phyloP scores from a whole-genome alignment of 2,797 vertebrate species.

The Falco cherrug region DNA sequence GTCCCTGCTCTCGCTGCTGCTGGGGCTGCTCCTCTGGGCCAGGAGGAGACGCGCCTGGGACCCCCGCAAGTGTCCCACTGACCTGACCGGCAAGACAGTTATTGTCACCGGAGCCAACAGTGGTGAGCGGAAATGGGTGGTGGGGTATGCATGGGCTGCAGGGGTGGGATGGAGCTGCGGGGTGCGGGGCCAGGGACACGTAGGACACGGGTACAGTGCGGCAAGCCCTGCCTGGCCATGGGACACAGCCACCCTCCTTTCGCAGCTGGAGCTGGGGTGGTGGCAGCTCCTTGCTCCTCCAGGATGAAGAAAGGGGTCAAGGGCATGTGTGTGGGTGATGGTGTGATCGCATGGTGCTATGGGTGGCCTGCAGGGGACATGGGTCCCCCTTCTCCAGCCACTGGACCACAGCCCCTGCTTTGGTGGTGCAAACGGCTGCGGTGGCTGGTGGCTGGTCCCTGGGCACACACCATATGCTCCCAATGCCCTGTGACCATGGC shows the following conservation, averaged over 20 bases:
- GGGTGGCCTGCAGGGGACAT: rapidly evolving
- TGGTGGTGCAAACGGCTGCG: not conserved
- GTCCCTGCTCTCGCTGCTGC: slow-evolving; percentile 58
- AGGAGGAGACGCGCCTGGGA: slow-evolving; percentile 70
- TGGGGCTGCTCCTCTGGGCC: slow-evolving; percentile 71
- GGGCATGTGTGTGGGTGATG: rapidly evolving
- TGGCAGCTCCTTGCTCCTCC: not conserved
- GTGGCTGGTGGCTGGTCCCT: rapidly evolving
- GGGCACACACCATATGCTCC: rapidly evolving
- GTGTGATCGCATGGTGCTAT: rapidly evolving
- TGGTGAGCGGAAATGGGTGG: not conserved
- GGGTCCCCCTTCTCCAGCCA: not conserved
- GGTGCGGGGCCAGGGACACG: not conserved
- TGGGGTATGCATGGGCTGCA: rapidly evolving
- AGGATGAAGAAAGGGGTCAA: not conserved
- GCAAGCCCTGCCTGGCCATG: not conserved
- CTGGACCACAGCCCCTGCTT: not conserved
- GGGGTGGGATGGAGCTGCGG: no score
- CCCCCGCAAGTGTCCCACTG: slow-evolving; percentile 70
- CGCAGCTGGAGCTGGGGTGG: not conserved
- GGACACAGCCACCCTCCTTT: not conserved
- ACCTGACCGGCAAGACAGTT: slow-evolving; percentile 81
- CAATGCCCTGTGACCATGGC: rapidly evolving
- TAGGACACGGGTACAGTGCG: not conserved
- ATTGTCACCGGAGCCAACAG: slow-evolving; percentile 89